These are phyloP conservation scores for Stegana nigrithorax DNA, from an alignment of 2,888 invertebrate species.

Conservation along the genomic window DNA sequence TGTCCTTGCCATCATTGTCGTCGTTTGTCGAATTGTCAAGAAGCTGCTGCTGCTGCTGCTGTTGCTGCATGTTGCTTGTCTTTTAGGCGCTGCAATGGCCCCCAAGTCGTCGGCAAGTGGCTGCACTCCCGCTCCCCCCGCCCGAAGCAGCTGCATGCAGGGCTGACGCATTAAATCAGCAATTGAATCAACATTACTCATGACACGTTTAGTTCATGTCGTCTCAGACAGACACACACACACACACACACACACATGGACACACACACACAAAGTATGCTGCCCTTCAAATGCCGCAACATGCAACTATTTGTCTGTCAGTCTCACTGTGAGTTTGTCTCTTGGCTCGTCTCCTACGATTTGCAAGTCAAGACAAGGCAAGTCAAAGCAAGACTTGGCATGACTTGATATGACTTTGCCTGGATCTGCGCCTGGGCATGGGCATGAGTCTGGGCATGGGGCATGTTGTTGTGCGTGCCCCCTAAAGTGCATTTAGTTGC, in stretches of 20 bases:
- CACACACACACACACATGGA: not conserved
- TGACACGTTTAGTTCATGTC: constrained; percentile 54
- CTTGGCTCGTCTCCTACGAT: not conserved
- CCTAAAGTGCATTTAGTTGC: constrained; percentile 62
- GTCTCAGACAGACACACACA: too few relatives aligned
- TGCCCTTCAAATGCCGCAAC: not conserved
- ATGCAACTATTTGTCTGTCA: not conserved
- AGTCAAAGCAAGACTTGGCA: not conserved
- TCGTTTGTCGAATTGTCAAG: constrained; percentile 62
- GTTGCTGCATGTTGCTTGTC: constrained; percentile 37
- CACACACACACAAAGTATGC: not conserved
- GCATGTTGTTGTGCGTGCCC: constrained; percentile 31
- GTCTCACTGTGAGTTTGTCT: not conserved
- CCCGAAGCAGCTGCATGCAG: not conserved
- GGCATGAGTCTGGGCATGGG: too few relatives aligned
- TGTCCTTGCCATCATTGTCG: constrained; percentile 52
- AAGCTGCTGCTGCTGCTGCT: constrained; percentile 29
- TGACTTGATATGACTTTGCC: too few relatives aligned
- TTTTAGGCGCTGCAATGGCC: constrained; percentile 9
- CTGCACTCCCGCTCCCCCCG: not conserved
- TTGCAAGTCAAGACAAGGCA: not conserved
- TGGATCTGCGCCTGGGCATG: too few relatives aligned
- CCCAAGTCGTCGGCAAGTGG: not conserved
- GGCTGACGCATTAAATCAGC: constrained; percentile 54
- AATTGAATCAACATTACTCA: constrained; percentile 63